phyloP scores from a whole-genome alignment of 1,140 invertebrate genomes.

The Drosophila athabasca region DNA sequence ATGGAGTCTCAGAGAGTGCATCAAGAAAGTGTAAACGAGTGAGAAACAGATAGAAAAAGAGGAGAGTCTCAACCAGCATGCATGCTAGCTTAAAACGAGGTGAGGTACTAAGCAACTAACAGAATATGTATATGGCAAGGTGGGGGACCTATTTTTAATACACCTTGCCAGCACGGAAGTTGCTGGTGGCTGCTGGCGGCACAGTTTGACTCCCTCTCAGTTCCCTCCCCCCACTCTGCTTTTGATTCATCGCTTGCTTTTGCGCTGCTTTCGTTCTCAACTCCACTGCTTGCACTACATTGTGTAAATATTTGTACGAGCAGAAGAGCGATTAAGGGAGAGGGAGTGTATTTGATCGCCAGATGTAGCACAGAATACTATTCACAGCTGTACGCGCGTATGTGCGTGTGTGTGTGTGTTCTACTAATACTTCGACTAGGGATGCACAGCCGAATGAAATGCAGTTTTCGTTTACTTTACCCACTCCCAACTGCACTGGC shows the following conservation, averaged over 20 bases:
- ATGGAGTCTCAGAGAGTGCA: conserved; percentile 49
- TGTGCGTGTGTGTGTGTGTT: background rate
- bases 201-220: conserved; percentile 56
- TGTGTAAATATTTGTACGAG: conserved; percentile 67
- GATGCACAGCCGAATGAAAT: conserved; percentile 13
- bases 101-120: conserved; percentile 22
- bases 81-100: no score
- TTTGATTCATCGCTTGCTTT: conserved; percentile 18
- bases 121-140: background rate
- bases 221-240: background rate
- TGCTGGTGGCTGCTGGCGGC: conserved; percentile 42
- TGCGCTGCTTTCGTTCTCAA: conserved; percentile 28
- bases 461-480: conserved; percentile 23
- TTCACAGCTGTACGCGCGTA: conserved; percentile 32
- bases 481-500: background rate
- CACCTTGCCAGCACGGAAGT: conserved; percentile 56
- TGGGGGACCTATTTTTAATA: background rate
- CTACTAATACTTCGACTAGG: conserved; percentile 15
- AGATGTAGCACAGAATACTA: conserved; percentile 69
- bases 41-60: no score
- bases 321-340: conserved; percentile 1
- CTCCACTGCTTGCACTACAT: conserved; percentile 35
- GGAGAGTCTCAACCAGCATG: background rate
- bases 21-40: conserved; percentile 46
- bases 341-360: conserved; percentile 55